A percentile compares a stretch with the other conserved stretches of the same genome.
Evolutionary conservation across 1,140 invertebrate genomes (phyloP).

Genomic region (Drosophila orena): DNA sequence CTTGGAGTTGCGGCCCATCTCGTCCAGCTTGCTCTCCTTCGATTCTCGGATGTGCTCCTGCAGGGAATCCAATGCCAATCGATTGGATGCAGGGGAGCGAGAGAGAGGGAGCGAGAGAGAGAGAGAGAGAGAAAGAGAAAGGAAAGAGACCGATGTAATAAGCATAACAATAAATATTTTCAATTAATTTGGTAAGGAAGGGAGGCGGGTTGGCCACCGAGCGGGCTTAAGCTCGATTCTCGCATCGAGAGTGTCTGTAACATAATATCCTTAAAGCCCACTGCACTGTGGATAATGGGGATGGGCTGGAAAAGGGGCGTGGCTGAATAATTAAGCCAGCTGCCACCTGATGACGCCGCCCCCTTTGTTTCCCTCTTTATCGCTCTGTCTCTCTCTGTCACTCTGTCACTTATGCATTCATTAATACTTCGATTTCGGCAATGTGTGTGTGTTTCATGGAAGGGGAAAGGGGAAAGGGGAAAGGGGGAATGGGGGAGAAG

Average conservation of each 20-base stretch:
- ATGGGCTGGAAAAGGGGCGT: not conserved
- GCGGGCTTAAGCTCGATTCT: slow-evolving; percentile 21
- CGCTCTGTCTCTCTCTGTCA: not conserved
- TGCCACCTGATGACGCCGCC: slow-evolving; percentile 42
- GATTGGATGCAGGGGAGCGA: too few relatives aligned
- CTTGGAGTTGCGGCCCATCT: slow-evolving; percentile 87
- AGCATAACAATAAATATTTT: slow-evolving; percentile 74
- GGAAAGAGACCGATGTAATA: slow-evolving; percentile 36
- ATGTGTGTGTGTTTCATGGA: not conserved
- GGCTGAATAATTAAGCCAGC: slow-evolving; percentile 54
- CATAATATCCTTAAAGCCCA: slow-evolving; percentile 37
- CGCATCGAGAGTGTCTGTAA: slow-evolving; percentile 13
- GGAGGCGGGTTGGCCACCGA: not conserved
- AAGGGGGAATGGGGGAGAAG: not conserved
- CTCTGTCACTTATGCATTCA: slow-evolving; percentile 5
- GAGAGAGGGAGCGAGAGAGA: not conserved
- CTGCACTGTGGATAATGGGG: slow-evolving; percentile 35
- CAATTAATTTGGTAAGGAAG: slow-evolving; percentile 56
- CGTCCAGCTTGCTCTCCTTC: slow-evolving; percentile 90
- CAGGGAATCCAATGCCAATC: slow-evolving; percentile 15
- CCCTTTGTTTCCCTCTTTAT: not conserved
- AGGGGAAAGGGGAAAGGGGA: not conserved
- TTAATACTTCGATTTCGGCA: slow-evolving; percentile 33
- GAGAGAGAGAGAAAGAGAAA: not conserved
- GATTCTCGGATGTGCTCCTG: slow-evolving; percentile 93